phyloP scores from a whole-genome alignment of 2,888 invertebrate species.

The Zaprionus lineosus region DNA sequence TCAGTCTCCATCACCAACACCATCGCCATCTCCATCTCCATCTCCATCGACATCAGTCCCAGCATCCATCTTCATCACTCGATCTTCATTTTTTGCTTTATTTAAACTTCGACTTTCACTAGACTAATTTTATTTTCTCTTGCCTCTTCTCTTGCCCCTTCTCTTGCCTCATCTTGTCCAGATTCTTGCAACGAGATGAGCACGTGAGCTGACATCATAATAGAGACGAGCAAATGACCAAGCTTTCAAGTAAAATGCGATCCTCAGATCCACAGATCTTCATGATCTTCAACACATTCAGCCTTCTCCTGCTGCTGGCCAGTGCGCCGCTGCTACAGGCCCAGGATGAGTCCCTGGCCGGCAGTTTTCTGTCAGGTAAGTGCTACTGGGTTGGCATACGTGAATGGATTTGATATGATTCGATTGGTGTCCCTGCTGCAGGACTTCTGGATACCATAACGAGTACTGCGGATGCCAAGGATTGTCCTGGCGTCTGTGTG shows the following conservation, averaged over 20 bases:
- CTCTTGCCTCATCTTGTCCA: not conserved
- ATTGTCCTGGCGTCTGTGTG: constrained; percentile 95
- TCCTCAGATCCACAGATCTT: constrained; percentile 1
- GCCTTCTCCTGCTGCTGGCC: constrained; percentile 36
- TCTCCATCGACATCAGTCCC: constrained; percentile 46
- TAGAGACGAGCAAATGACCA: constrained; percentile 13
- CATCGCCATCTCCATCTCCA: constrained; percentile 51
- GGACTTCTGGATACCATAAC: constrained; percentile 93
- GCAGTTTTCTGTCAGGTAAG: constrained; percentile 92
- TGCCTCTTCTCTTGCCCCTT: not conserved
- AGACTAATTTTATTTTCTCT: constrained; percentile 14
- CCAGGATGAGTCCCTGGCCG: constrained; percentile 90
- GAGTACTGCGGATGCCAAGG: constrained; percentile 91
- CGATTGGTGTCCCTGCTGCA: constrained; percentile 72
- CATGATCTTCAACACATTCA: constrained; percentile 28
- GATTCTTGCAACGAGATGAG: constrained; percentile 57
- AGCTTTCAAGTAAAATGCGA: constrained; percentile 13
- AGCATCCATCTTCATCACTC: constrained; percentile 39
- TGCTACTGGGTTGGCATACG: not conserved
- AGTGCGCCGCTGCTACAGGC: constrained; percentile 36
- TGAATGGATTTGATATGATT: not conserved
- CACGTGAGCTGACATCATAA: constrained; percentile 35
- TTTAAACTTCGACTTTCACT: constrained; percentile 47
- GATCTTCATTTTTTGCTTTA: no score
- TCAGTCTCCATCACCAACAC: constrained; percentile 46